A percentile compares a stretch with the other conserved stretches of the same genome.
Evolutionary conservation across 2,113 vertebrate genomes (phyloP).

Genomic region (Morone chrysops): DNA sequence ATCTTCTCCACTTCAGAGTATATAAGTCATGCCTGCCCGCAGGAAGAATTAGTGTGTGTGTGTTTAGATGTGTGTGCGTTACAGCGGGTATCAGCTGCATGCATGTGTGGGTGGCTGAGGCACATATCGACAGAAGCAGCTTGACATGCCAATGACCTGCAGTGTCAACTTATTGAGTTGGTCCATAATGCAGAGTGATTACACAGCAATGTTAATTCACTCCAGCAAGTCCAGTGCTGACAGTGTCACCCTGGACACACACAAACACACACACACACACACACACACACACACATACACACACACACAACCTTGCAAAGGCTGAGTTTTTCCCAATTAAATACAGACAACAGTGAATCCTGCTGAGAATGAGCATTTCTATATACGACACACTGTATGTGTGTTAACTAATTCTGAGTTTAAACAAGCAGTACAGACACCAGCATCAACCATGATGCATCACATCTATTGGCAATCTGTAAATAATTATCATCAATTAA

Average conservation of each 20-base stretch:
- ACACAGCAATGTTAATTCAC: constrained; percentile 67
- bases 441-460: neutral
- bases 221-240: constrained; percentile 24
- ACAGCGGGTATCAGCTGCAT: neutral
- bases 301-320: neutral
- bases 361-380: neutral
- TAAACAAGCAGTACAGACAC: neutral
- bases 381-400: neutral
- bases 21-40: constrained; percentile 64
- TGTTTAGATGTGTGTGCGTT: constrained; percentile 13
- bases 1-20: constrained; percentile 55
- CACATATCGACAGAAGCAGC: constrained; percentile 48
- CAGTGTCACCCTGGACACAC: constrained; percentile 45
- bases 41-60: constrained; percentile 33
- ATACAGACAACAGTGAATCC: neutral
- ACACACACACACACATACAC: neutral
- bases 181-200: constrained; percentile 70
- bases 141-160: constrained; percentile 62
- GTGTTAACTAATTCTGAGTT: neutral
- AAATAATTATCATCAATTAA: neutral
- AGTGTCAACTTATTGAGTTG: constrained; percentile 67
- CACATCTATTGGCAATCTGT: neutral
- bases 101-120: neutral
- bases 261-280: neutral
- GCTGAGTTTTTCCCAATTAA: neutral